These are phyloP conservation scores for Alexandromys oeconomus DNA, from an alignment of 2,797 vertebrate species.

Conservation along the genomic window DNA sequence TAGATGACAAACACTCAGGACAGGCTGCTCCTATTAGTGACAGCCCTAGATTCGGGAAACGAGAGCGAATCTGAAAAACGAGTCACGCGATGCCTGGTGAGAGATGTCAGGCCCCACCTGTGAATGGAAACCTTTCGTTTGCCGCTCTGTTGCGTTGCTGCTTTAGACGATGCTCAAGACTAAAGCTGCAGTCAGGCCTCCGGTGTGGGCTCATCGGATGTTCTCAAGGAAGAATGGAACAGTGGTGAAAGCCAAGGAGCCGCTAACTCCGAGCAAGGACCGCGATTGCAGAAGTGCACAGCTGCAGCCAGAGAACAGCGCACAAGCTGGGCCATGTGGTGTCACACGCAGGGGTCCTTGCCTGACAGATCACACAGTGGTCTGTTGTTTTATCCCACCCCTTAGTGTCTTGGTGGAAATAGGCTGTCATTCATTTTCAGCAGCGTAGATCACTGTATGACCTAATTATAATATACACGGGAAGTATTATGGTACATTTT, in stretches of 20 bases:
- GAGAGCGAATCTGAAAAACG: background rate
- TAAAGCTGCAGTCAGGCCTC: background rate
- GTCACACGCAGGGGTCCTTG: background rate
- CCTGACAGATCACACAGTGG: accelerated
- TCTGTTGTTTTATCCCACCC: background rate
- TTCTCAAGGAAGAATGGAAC: background rate
- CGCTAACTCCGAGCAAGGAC: background rate
- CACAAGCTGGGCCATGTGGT: too few relatives aligned
- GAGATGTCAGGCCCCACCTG: background rate
- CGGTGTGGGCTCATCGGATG: background rate
- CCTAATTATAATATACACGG: background rate
- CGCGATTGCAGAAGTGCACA: background rate
- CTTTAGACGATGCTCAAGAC: background rate
- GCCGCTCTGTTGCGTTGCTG: background rate
- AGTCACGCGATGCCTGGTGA: too few relatives aligned
- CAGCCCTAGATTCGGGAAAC: background rate
- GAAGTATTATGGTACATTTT: background rate
- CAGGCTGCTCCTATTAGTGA: background rate
- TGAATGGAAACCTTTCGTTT: background rate
- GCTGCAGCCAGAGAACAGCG: background rate
- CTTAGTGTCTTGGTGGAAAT: constrained; percentile 12
- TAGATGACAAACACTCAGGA: background rate
- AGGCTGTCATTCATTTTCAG: background rate
- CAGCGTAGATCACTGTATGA: background rate
- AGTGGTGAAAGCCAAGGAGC: background rate